A percentile compares a stretch with the other conserved stretches of the same genome.
Evolutionary conservation across 2,888 invertebrate species (phyloP).

Genomic region (Neoaliturus tenellus): DNA sequence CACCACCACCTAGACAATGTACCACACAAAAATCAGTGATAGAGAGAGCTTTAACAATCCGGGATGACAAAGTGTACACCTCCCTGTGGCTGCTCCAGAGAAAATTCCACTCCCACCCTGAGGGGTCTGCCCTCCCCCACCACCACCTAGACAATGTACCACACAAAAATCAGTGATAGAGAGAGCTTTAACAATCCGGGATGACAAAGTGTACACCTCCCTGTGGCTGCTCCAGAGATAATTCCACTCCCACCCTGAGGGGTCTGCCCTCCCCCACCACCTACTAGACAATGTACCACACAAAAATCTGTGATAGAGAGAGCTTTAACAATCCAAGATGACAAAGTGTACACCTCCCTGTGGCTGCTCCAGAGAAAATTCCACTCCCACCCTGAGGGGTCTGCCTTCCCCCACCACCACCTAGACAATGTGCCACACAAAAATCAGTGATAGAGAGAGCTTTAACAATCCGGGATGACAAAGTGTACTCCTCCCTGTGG

Average conservation of each 20-base stretch:
- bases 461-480: slow-evolving; percentile 92
- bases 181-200: slow-evolving; percentile 89
- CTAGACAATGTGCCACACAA: too few relatives aligned
- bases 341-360: slow-evolving; percentile 97
- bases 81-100: slow-evolving; percentile 93
- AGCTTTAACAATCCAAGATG: slow-evolving; percentile 91
- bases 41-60: slow-evolving; percentile 86
- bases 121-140: slow-evolving; percentile 87
- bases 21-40: too few relatives aligned
- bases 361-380: slow-evolving; percentile 95
- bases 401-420: slow-evolving; percentile 81
- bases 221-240: slow-evolving; percentile 93
- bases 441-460: too few relatives aligned
- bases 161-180: too few relatives aligned
- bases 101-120: slow-evolving; percentile 94
- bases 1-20: slow-evolving; percentile 51
- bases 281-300: slow-evolving; percentile 72
- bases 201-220: slow-evolving; percentile 98
- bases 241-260: slow-evolving; percentile 92
- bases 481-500: slow-evolving; percentile 97
- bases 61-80: slow-evolving; percentile 98
- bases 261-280: slow-evolving; percentile 83
- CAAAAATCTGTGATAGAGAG: too few relatives aligned
- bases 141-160: slow-evolving; percentile 49
- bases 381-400: slow-evolving; percentile 89